Conservation (phyloP, 2,888 invertebrate species). For the Calliopum simillimum region DNA sequence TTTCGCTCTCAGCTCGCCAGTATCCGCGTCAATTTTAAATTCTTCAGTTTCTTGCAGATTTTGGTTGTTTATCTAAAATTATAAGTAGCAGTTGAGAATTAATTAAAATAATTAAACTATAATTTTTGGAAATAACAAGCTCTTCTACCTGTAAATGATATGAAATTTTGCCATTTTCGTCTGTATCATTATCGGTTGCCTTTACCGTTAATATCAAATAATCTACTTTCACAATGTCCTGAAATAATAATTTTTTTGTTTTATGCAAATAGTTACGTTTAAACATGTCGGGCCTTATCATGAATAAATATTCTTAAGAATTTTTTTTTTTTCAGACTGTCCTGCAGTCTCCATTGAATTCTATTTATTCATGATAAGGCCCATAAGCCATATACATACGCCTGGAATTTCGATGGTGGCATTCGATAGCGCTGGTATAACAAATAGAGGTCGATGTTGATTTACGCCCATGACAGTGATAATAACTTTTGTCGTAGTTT, state of each 20-base stretch:
- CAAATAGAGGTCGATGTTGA: conserved; percentile 83
- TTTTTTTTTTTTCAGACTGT: background rate
- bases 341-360: background rate
- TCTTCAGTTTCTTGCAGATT: conserved; percentile 85
- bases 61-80: conserved; percentile 68
- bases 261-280: background rate
- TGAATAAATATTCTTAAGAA: background rate
- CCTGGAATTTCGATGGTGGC: conserved; percentile 86
- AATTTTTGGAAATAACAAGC: background rate
- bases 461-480: conserved; percentile 84
- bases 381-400: conserved; percentile 72
- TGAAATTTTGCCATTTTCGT: conserved; percentile 85
- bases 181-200: conserved; percentile 84
- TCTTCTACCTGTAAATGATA: conserved; percentile 80
- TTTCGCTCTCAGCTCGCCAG: conserved; percentile 85
- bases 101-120: background rate
- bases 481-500: conserved; percentile 78
- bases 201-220: conserved; percentile 84
- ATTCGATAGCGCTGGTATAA: conserved; percentile 80
- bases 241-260: conserved; percentile 3
- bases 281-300: conserved; percentile 5
- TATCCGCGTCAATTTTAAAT: conserved; percentile 81
- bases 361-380: conserved; percentile 18
- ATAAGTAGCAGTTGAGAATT: too few relatives aligned
- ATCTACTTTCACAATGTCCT: conserved; percentile 81